Evolutionary conservation across 2,113 vertebrate genomes (phyloP).

Genomic region (Bungarus multicinctus): DNA sequence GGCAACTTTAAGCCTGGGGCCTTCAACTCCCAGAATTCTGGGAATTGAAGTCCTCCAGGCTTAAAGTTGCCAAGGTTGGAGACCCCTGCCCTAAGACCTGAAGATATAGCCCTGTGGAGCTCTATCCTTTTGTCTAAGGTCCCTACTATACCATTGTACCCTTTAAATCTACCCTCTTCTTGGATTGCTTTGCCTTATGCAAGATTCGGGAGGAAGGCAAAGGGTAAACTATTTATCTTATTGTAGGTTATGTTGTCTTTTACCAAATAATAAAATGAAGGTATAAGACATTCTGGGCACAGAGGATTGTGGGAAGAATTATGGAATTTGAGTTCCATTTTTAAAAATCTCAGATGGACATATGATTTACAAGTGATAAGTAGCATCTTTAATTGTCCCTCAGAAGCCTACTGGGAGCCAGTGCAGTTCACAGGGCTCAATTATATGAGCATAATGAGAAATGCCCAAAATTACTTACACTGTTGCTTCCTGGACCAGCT

Average conservation of each 20-base stretch:
- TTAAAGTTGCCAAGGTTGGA: no score
- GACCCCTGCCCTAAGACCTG: no score
- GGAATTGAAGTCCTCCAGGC: no score
- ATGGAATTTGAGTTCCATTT: not conserved
- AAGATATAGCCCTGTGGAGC: no score
- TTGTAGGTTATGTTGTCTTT: not conserved
- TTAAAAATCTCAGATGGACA: not conserved
- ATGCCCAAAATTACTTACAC: not conserved
- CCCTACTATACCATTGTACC: no score
- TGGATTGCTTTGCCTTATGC: not conserved
- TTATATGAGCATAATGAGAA: not conserved
- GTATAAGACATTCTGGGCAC: not conserved
- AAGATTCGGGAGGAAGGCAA: not conserved
- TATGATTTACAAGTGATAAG: not conserved
- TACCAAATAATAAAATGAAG: not conserved
- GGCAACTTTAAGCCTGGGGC: no score
- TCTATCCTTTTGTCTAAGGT: no score
- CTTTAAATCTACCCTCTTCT: not conserved
- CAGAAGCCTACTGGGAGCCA: not conserved
- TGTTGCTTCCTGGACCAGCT: not conserved
- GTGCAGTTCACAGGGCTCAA: not conserved
- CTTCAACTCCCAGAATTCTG: no score
- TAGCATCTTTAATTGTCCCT: not conserved
- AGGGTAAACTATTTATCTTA: not conserved
- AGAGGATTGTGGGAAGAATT: not conserved